Conservation (phyloP, 1,140 invertebrate genomes). For the Carcinoscorpius rotundicauda region DNA sequence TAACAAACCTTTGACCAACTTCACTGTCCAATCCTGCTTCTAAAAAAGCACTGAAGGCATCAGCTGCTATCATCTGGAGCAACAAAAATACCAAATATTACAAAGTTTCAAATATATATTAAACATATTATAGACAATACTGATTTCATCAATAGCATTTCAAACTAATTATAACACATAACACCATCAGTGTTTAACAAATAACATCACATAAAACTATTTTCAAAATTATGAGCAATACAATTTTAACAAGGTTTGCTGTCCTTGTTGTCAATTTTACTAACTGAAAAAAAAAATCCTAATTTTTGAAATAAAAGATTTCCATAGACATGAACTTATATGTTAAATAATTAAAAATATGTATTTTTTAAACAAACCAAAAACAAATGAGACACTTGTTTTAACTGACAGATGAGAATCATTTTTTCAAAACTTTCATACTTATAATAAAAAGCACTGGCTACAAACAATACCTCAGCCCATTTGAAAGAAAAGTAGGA, state of each 20-base stretch:
- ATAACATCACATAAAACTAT: too few species aligned
- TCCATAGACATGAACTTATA: too few species aligned
- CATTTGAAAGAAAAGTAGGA: conserved; percentile 37
- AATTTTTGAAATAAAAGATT: too few species aligned
- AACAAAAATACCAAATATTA: background rate
- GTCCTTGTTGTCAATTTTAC: too few species aligned
- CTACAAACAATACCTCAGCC: conserved; percentile 28
- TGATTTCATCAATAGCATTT: too few species aligned
- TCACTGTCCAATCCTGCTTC: conserved; percentile 39
- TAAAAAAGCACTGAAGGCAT: conserved; percentile 70
- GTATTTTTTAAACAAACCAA: background rate
- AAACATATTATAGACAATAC: conserved; percentile 4
- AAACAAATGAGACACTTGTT: background rate
- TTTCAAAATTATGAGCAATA: too few species aligned
- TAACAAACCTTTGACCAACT: conserved; percentile 14
- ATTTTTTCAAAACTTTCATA: too few species aligned
- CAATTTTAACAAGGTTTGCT: too few species aligned
- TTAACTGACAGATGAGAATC: background rate
- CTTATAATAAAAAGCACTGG: too few species aligned
- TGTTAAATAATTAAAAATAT: background rate
- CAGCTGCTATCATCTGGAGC: conserved; percentile 74
- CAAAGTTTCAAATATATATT: background rate
- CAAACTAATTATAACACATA: too few species aligned
- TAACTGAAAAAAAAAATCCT: too few species aligned
- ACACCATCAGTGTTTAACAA: too few species aligned